Percentiles rank a stretch among this genome's conserved stretches.
Evolutionary conservation across 2,113 vertebrate genomes (phyloP).

Genomic region (Corythornis cristatus): DNA sequence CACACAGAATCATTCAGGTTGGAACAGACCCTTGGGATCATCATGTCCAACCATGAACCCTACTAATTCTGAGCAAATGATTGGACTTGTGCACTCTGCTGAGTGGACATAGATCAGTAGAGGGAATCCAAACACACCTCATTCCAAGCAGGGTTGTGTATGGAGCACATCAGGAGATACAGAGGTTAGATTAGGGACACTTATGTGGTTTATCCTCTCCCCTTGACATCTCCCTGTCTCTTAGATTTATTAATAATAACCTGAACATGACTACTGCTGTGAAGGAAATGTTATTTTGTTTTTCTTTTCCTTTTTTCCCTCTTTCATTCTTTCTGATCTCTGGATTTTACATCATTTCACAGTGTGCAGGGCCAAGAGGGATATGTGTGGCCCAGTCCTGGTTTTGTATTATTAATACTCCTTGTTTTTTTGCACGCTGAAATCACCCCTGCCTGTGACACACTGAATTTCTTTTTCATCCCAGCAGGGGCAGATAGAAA

Average conservation of each 20-base stretch:
- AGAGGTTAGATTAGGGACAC: not conserved
- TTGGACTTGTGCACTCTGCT: not conserved
- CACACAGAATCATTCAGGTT: too few species aligned
- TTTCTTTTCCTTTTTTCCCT: not conserved
- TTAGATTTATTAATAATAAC: not conserved
- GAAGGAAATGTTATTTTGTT: not conserved
- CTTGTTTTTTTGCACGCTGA: not conserved
- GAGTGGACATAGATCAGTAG: not conserved
- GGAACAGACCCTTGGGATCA: too few species aligned
- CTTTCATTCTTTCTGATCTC: not conserved
- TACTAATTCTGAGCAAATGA: not conserved
- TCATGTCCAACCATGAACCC: too few species aligned
- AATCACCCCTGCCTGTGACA: not conserved
- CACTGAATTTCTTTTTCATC: conserved; percentile 9
- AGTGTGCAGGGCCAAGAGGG: not conserved
- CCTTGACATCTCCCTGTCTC: not conserved
- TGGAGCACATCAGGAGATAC: not conserved
- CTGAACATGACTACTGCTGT: not conserved
- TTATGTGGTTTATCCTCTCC: not conserved
- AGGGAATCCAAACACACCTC: not conserved
- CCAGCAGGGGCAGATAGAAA: not conserved
- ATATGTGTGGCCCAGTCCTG: not conserved
- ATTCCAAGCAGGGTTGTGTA: not conserved
- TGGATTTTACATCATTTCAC: not conserved
- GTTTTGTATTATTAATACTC: not conserved